Conservation (phyloP, 2,113 vertebrate species). For the Acanthochromis polyacanthus region DNA sequence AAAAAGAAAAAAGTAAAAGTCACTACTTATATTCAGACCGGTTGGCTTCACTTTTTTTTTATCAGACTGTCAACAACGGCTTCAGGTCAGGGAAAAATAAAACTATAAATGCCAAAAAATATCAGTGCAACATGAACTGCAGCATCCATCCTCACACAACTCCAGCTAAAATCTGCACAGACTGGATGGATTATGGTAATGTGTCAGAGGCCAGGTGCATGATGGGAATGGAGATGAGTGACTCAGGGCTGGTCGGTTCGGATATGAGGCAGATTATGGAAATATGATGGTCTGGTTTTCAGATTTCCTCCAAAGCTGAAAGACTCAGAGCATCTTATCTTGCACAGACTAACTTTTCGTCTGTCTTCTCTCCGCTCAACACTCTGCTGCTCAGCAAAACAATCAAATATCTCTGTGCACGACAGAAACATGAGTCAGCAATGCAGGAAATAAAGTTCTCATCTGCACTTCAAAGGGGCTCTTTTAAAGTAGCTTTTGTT, state of each 20-base stretch:
- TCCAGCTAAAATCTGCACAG: not conserved
- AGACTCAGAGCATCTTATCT: constrained; percentile 43
- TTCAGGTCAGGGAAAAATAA: too few relatives aligned
- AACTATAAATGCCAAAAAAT: too few relatives aligned
- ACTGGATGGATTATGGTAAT: constrained; percentile 47
- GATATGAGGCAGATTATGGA: constrained; percentile 60
- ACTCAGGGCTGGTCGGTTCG: not conserved
- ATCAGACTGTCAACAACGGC: too few relatives aligned
- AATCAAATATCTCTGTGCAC: not conserved
- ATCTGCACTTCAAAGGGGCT: too few relatives aligned
- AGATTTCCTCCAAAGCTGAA: constrained; percentile 34
- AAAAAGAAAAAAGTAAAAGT: too few relatives aligned
- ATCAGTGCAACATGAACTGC: too few relatives aligned
- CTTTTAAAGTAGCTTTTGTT: too few relatives aligned
- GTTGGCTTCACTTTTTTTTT: too few relatives aligned
- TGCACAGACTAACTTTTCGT: constrained; percentile 28
- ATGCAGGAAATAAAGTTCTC: not conserved
- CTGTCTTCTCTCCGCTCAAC: constrained; percentile 1
- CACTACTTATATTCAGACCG: too few relatives aligned
- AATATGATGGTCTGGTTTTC: constrained; percentile 46
- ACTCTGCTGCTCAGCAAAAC: not conserved
- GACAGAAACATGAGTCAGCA: not conserved
- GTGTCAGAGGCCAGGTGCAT: constrained; percentile 54
- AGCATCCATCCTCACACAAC: not conserved
- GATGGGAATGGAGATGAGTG: constrained; percentile 45